Conservation (phyloP, 1,140 invertebrate species). For the Theocolax elegans region DNA sequence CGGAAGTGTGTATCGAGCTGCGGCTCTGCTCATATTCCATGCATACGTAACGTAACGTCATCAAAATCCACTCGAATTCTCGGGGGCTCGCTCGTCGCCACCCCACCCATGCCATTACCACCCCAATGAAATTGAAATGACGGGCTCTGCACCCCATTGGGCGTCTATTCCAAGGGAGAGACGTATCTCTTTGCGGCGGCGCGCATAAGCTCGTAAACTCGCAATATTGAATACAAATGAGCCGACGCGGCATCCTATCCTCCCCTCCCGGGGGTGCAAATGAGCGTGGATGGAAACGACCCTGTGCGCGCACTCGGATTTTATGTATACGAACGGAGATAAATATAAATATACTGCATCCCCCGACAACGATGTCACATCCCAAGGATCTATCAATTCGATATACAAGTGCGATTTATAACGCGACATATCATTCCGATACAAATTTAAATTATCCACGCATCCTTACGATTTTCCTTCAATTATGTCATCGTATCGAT, state of each 20-base stretch:
- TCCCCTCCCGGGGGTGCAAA: constrained; percentile 58
- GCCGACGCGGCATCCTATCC: constrained; percentile 42
- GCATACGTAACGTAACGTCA: constrained; percentile 62
- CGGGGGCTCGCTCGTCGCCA: constrained; percentile 33
- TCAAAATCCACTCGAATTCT: constrained; percentile 63
- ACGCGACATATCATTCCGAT: no score
- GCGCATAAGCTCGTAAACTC: constrained; percentile 66
- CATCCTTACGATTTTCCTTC: no score
- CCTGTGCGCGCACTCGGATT: not conserved
- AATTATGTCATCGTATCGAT: no score
- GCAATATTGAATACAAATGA: constrained; percentile 69
- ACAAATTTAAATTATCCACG: no score
- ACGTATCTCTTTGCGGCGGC: constrained; percentile 48
- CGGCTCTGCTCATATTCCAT: constrained; percentile 53
- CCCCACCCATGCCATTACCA: not conserved
- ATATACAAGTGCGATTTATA: no score
- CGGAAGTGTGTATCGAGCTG: no score
- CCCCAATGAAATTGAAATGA: constrained; percentile 63
- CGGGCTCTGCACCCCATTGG: constrained; percentile 21
- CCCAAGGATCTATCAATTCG: no score
- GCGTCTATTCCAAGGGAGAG: constrained; percentile 48
- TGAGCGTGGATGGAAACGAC: constrained; percentile 47
- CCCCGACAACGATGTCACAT: no score
- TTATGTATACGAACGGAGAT: not conserved
- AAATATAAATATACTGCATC: no score